Conservation (phyloP, 2,888 invertebrate species). For the Gisinianus flammeolus region DNA sequence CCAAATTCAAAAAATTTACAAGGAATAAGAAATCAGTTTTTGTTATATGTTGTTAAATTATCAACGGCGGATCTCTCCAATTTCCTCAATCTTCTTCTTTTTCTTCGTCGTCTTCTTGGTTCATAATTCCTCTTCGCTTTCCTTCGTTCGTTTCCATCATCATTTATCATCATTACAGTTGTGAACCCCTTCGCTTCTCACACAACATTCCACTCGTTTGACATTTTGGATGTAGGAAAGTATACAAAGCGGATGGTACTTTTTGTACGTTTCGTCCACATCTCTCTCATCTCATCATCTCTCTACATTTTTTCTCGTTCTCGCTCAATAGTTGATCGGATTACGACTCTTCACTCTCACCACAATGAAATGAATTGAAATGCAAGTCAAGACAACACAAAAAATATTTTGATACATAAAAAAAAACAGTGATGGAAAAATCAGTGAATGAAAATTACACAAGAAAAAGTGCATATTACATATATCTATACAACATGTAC, state of each 20-base stretch:
- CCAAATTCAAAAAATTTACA: not conserved
- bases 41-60: not conserved
- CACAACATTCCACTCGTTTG: not conserved
- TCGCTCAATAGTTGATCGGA: not conserved
- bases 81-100: not conserved
- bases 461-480: not conserved
- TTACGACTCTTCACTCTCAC: not conserved
- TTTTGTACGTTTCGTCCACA: too few species aligned
- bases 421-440: slow-evolving; percentile 20
- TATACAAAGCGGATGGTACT: not conserved
- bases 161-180: slow-evolving; percentile 12
- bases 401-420: not conserved
- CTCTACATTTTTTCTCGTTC: not conserved
- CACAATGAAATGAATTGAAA: not conserved
- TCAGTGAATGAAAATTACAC: slow-evolving; percentile 28
- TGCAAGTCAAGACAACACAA: not conserved
- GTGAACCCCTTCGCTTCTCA: not conserved
- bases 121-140: not conserved
- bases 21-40: not conserved
- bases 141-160: not conserved
- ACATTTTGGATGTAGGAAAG: not conserved
- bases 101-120: too few species aligned
- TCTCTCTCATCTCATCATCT: too few species aligned
- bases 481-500: too few species aligned
- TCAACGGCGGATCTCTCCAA: not conserved